Percentiles rank a stretch among this genome's conserved stretches.
Evolutionary conservation across 2,113 vertebrate genomes (phyloP).

Genomic region (Mobula hypostoma): DNA sequence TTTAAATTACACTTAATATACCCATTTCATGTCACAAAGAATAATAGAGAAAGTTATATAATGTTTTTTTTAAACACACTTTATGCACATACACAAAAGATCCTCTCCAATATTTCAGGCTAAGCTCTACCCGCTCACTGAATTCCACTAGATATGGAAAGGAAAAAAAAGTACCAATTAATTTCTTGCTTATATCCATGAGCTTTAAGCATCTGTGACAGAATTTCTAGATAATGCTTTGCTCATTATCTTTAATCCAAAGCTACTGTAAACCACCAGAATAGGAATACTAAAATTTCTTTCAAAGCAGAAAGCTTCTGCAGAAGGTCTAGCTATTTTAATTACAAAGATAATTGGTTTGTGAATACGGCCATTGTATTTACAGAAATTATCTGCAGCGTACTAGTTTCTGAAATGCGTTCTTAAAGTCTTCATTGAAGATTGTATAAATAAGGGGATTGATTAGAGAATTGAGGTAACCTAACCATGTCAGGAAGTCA

Average conservation of each 20-base stretch:
- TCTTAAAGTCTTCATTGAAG: slow-evolving; percentile 98
- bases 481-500: slow-evolving; percentile 92
- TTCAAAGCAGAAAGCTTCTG: slow-evolving; percentile 16
- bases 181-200: background rate
- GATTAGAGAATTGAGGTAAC: slow-evolving; percentile 95
- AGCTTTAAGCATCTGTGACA: background rate
- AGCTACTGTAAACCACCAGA: background rate
- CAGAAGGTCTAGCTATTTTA: background rate
- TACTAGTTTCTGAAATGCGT: slow-evolving; percentile 91
- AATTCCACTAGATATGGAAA: background rate
- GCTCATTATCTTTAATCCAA: background rate
- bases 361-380: slow-evolving; percentile 41
- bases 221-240: background rate
- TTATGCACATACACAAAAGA: background rate
- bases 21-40: background rate
- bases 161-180: background rate
- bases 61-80: background rate
- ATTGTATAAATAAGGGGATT: slow-evolving; percentile 97
- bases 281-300: background rate
- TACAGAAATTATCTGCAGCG: slow-evolving; percentile 72
- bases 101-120: background rate
- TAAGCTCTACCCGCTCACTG: background rate
- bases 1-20: background rate
- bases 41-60: background rate
- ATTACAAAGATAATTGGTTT: background rate